Conservation (phyloP, 2,113 vertebrate species). For the Gila orcuttii region DNA sequence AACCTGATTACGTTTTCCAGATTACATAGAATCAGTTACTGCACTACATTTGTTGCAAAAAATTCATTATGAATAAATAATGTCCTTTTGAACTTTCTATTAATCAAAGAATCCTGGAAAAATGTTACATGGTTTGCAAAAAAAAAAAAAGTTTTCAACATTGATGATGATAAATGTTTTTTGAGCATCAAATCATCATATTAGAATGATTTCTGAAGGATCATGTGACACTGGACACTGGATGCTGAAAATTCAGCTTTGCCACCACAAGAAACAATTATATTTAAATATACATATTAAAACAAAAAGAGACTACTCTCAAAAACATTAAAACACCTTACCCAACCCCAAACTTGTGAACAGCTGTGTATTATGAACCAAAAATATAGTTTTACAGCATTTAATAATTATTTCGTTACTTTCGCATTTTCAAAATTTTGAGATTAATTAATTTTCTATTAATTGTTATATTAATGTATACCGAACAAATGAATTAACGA, state of each 20-base stretch:
- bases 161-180: too few species aligned
- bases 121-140: not conserved
- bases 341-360: not conserved
- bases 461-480: not conserved
- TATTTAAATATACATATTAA: too few species aligned
- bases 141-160: too few species aligned
- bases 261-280: too few species aligned
- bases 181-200: not conserved
- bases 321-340: not conserved
- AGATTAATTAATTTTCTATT: not conserved
- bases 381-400: not conserved
- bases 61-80: too few species aligned
- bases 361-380: not conserved
- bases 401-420: not conserved
- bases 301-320: too few species aligned
- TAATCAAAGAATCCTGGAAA: not conserved
- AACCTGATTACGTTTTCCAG: too few species aligned
- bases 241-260: not conserved
- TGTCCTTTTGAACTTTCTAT: not conserved
- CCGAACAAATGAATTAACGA: not conserved
- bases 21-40: too few species aligned
- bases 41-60: too few species aligned
- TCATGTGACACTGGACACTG: not conserved
- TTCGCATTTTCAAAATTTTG: not conserved
- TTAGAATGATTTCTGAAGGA: not conserved